Percentiles rank a stretch among this genome's conserved stretches.
These are phyloP conservation scores for Conomelus anceps DNA, from an alignment of 2,888 invertebrate genomes.

Conservation along the genomic window DNA sequence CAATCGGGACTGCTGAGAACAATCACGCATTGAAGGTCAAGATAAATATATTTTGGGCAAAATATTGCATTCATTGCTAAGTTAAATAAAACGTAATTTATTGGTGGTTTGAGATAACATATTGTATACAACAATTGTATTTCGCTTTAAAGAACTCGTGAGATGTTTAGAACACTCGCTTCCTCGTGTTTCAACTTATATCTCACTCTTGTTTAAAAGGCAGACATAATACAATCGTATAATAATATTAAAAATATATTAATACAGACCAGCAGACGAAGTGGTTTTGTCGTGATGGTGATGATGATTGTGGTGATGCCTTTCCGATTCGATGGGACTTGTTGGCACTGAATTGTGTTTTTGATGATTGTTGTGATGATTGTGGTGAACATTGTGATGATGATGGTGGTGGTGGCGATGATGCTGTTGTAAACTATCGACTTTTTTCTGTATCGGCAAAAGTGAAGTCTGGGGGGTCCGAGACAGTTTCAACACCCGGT, in stretches of 20 bases:
- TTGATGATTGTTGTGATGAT: conserved; percentile 45
- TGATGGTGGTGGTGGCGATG: conserved; percentile 47
- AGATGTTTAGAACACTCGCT: too few relatives aligned
- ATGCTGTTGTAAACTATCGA: conserved; percentile 43
- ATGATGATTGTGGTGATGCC: conserved; percentile 28
- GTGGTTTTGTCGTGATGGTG: conserved; percentile 32
- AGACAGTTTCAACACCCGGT: conserved; percentile 88
- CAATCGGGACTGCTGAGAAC: too few relatives aligned
- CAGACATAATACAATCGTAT: too few relatives aligned
- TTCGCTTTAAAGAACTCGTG: too few relatives aligned
- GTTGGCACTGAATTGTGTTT: conserved; percentile 59
- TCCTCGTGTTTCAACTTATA: too few relatives aligned
- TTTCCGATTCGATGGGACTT: conserved; percentile 58
- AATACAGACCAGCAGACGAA: conserved; percentile 44
- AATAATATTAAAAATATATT: not conserved
- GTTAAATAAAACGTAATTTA: too few relatives aligned
- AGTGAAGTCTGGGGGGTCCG: conserved; percentile 60
- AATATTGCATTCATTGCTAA: too few relatives aligned
- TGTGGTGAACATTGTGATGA: conserved; percentile 44
- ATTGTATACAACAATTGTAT: too few relatives aligned
- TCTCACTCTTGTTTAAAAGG: too few relatives aligned
- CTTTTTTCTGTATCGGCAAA: conserved; percentile 53
- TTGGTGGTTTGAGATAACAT: too few relatives aligned
- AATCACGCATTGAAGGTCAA: too few relatives aligned
- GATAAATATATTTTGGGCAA: too few relatives aligned